Percentiles rank a stretch among this genome's conserved stretches.
Conservation (phyloP, 92 coral and sea anemone species). For the Actinernus sp. region DNA sequence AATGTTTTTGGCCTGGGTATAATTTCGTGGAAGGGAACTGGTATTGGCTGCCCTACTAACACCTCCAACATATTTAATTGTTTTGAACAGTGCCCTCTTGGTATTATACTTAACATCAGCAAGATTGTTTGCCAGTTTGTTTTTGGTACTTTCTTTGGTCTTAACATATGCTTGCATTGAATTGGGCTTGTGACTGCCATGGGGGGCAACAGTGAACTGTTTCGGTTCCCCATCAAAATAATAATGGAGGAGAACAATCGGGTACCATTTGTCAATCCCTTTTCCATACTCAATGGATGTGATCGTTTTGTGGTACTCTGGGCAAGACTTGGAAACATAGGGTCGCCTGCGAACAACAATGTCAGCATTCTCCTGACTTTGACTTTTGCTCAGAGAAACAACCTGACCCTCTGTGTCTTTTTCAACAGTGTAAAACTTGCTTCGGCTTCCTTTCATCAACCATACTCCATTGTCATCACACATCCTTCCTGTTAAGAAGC, state of each 20-base stretch:
- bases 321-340: constrained; percentile 39
- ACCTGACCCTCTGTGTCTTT: constrained; percentile 39
- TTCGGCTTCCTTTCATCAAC: constrained; percentile 32
- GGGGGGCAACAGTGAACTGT: constrained; percentile 31
- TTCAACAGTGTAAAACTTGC: constrained; percentile 24
- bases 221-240: constrained; percentile 29
- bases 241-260: constrained; percentile 41
- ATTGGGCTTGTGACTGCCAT: constrained; percentile 37
- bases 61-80: constrained; percentile 65
- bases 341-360: constrained; percentile 44
- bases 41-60: constrained; percentile 37
- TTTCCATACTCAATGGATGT: constrained; percentile 40
- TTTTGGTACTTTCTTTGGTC: constrained; percentile 55
- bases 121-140: constrained; percentile 2
- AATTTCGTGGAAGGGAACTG: constrained; percentile 46
- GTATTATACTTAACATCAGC: constrained; percentile 26
- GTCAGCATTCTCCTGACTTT: constrained; percentile 18
- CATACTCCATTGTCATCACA: constrained; percentile 57
- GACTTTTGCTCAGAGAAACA: constrained; percentile 19
- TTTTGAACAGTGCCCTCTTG: constrained; percentile 56
- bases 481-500: constrained; percentile 34
- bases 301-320: constrained; percentile 37
- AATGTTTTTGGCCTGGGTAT: constrained; percentile 24
- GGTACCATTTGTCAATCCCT: constrained; percentile 51
- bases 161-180: constrained; percentile 22